A percentile compares a stretch with the other conserved stretches of the same genome.
Conservation (phyloP, 1,140 invertebrate genomes). For the Drosophila pseudoananassae region DNA sequence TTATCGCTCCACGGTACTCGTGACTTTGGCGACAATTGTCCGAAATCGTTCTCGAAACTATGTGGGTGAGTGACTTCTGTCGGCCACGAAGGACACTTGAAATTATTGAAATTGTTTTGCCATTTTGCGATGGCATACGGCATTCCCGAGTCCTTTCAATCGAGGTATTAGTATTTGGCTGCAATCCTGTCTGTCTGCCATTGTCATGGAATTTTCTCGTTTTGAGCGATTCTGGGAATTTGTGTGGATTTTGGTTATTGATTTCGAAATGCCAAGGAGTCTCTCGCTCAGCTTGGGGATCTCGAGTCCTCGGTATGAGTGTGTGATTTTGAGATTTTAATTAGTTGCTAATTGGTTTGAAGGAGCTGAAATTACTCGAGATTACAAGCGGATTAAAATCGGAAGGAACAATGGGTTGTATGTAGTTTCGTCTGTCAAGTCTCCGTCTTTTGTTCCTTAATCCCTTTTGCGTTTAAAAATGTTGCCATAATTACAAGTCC, state of each 20-base stretch:
- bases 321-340: constrained; percentile 69
- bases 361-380: background rate
- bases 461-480: background rate
- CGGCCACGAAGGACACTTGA: constrained; percentile 76
- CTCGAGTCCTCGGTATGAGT: background rate
- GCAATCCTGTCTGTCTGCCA: constrained; percentile 54
- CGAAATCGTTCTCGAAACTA: constrained; percentile 30
- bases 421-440: background rate
- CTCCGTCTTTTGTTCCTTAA: background rate
- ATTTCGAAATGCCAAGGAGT: constrained; percentile 63
- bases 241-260: constrained; percentile 78
- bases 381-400: constrained; percentile 11
- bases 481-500: constrained; percentile 1
- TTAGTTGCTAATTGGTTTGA: constrained; percentile 73
- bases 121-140: constrained; percentile 45
- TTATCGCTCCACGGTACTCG: constrained; percentile 51
- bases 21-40: constrained; percentile 72
- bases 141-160: constrained; percentile 3
- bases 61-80: constrained; percentile 53
- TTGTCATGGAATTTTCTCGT: constrained; percentile 75
- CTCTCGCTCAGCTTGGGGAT: constrained; percentile 7
- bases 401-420: background rate
- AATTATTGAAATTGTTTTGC: constrained; percentile 80
- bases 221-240: constrained; percentile 76
- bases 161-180: constrained; percentile 7